Evolutionary conservation across 2,113 vertebrate genomes (phyloP), one percentile per base, ranked within the genome.

Genomic region (Meleagris gallopavo): DNA sequence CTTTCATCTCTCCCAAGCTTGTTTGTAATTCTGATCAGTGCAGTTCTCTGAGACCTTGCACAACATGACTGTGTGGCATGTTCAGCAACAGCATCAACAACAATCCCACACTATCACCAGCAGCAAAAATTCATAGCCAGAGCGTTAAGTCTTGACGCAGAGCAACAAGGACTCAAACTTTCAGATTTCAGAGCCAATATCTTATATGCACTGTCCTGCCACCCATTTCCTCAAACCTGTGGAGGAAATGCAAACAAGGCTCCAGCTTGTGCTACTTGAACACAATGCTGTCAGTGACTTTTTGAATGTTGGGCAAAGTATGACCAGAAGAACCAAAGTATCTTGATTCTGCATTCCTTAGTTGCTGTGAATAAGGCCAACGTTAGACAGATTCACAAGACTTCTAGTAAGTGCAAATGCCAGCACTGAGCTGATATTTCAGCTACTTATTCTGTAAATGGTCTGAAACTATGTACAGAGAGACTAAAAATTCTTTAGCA

Each of bases 231-330:
- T 70, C 46, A 50, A 67, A n/a, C 24, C 55, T 18, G 1, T 62
- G 15, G 41, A 43, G 41, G 41, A 43, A 43, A 43, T 15, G 16
- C 41, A 43, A 61, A 1, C 4, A 12, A 10, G 62, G 58, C 20
- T n/a, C 88, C 3, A 2, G 3, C 16, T 30, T 13, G 11, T 6
- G 3, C 30, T 10, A 32, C 4, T 62, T 6, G 11, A 32, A 50
- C 67, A 36, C 0, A 3, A n/a, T 7, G 2, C 27, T 7, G 24
- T 18, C 29, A 3, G 5, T 6, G 36, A 52, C 12, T 25, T 34
- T 38, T 16, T 34, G 8, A 65, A 55, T 24, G 12, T 40, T 62
- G 7, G 17, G 40, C 24, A 82, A 62, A 67, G 27, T 17, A 57
- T 2, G 7, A 12, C 43, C 60, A 65, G 48, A n/a, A 60, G 18